Evolutionary conservation across 2,797 vertebrate species (phyloP).

Genomic region (Lacerta agilis): DNA sequence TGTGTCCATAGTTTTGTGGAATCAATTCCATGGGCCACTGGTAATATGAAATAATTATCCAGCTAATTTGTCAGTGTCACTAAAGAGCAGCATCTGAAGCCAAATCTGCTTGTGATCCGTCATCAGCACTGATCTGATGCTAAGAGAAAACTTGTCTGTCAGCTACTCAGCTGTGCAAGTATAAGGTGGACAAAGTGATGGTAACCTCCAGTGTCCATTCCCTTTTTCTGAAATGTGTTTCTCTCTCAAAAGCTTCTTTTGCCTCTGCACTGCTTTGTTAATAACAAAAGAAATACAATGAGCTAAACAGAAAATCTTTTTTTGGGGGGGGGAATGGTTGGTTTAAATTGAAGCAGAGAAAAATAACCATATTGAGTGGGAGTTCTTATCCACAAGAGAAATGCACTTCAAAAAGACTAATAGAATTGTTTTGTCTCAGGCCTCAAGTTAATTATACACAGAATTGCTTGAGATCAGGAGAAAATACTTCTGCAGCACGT

Average conservation of each 20-base stretch:
- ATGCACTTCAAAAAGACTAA: slow-evolving; percentile 69
- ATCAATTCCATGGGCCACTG: slow-evolving; percentile 24
- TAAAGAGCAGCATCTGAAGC: slow-evolving; percentile 30
- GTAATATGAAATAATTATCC: slow-evolving; percentile 16
- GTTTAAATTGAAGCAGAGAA: slow-evolving; percentile 67
- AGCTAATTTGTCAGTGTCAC: slow-evolving; percentile 34
- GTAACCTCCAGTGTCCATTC: not conserved
- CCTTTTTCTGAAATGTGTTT: not conserved
- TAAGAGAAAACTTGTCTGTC: not conserved
- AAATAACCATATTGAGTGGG: slow-evolving; percentile 53
- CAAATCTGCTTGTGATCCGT: not conserved
- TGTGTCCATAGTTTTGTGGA: slow-evolving; percentile 17
- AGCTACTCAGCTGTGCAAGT: not conserved
- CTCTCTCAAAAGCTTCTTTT: slow-evolving; percentile 39
- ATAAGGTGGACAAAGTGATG: not conserved
- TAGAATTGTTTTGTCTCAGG: slow-evolving; percentile 71
- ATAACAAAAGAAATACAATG: slow-evolving; percentile 56
- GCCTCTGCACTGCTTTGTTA: slow-evolving; percentile 49
- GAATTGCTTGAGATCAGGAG: slow-evolving; percentile 72
- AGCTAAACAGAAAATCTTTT: slow-evolving; percentile 48
- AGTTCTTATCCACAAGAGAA: slow-evolving; percentile 74
- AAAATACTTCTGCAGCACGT: slow-evolving; percentile 70
- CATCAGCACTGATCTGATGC: not conserved
- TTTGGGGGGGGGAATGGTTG: slow-evolving; percentile 36
- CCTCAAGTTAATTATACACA: slow-evolving; percentile 78